phyloP scores from a whole-genome alignment of 2,797 vertebrate genomes.

The Acomys russatus region DNA sequence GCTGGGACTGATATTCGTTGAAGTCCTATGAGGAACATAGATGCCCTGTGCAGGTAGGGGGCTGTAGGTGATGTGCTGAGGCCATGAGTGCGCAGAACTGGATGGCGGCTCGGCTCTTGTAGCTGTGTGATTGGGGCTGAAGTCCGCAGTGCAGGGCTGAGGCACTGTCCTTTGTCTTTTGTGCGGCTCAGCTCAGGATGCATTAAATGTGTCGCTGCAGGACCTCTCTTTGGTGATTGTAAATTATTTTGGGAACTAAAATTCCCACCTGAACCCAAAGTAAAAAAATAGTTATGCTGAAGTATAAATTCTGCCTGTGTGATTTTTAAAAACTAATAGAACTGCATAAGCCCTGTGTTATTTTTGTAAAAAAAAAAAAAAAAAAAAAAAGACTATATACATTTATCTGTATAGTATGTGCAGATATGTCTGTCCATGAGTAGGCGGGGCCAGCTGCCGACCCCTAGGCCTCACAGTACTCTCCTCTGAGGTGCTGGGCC shows the following conservation, averaged over 20 bases:
- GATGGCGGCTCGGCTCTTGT: slow-evolving; percentile 35
- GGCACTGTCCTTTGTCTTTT: slow-evolving; percentile 3
- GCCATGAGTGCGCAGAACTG: slow-evolving; percentile 71
- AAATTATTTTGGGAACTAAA: slow-evolving; percentile 69
- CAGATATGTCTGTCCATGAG: background rate
- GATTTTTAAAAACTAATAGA: slow-evolving; percentile 68
- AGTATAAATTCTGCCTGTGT: slow-evolving; percentile 66
- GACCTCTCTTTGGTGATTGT: slow-evolving; percentile 45
- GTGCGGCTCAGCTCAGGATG: slow-evolving; percentile 14
- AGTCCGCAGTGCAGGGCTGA: background rate
- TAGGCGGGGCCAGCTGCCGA: background rate
- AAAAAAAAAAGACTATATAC: background rate
- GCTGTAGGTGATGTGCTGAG: slow-evolving; percentile 66
- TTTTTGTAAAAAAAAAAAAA: slow-evolving; percentile 68
- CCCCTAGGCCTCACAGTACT: background rate
- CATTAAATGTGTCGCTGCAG: background rate
- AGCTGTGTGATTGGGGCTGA: background rate
- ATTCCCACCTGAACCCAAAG: slow-evolving; percentile 64
- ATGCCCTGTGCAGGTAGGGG: background rate
- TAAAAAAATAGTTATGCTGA: slow-evolving; percentile 70
- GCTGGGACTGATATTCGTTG: background rate
- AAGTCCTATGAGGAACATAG: background rate
- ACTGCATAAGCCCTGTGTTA: slow-evolving; percentile 68
- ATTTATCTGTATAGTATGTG: background rate
- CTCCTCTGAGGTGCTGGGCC: background rate